phyloP scores from a whole-genome alignment of 1,140 invertebrate genomes.

The Dreissena rostriformis region DNA sequence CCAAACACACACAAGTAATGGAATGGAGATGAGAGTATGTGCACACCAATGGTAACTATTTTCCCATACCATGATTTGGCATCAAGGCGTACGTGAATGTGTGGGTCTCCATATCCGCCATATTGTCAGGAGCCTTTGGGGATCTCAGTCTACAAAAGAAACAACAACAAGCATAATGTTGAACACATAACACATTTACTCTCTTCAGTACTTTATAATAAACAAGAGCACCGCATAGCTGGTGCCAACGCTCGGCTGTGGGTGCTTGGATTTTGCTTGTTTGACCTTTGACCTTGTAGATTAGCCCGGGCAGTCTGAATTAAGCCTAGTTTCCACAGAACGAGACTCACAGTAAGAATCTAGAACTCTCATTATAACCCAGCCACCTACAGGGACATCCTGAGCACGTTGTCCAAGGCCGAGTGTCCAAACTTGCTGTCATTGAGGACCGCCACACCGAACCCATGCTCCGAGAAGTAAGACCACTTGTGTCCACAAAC shows the following conservation, averaged over 20 bases:
- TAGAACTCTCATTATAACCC: too few relatives aligned
- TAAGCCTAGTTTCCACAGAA: too few relatives aligned
- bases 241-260: too few relatives aligned
- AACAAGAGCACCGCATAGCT: too few relatives aligned
- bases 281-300: too few relatives aligned
- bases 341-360: too few relatives aligned
- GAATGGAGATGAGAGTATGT: too few relatives aligned
- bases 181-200: neutral
- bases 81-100: slow-evolving; percentile 83
- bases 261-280: too few relatives aligned
- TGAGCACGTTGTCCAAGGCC: slow-evolving; percentile 80
- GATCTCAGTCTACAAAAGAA: slow-evolving; percentile 79
- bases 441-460: slow-evolving; percentile 83
- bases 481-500: slow-evolving; percentile 84
- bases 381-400: slow-evolving; percentile 81
- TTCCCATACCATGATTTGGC: slow-evolving; percentile 81
- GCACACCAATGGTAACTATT: too few relatives aligned
- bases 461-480: slow-evolving; percentile 83
- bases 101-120: slow-evolving; percentile 83
- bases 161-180: slow-evolving; percentile 20
- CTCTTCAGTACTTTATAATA: neutral
- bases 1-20: too few relatives aligned
- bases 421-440: slow-evolving; percentile 84
- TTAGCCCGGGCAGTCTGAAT: too few relatives aligned
- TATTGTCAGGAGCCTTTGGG: slow-evolving; percentile 82